Conservation (phyloP, 2,888 invertebrate genomes). For the Resseliella maxima region DNA sequence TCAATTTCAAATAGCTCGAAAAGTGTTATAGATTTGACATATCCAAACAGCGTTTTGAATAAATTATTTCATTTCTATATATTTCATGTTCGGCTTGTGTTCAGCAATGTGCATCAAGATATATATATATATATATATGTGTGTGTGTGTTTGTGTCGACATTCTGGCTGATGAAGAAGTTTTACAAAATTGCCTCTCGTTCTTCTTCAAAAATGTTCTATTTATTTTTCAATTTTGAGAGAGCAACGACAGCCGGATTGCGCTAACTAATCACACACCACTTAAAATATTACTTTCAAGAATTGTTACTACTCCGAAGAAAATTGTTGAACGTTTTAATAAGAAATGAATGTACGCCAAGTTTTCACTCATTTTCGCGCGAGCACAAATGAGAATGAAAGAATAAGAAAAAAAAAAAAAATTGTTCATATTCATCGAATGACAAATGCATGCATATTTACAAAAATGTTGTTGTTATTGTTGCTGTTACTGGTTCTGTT, state of each 20-base stretch:
- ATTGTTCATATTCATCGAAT: conserved; percentile 7
- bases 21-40: neutral
- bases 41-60: neutral
- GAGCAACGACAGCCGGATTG: neutral
- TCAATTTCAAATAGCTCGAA: neutral
- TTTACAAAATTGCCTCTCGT: neutral
- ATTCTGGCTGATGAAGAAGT: neutral
- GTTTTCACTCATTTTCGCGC: too few relatives aligned
- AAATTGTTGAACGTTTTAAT: neutral
- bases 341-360: neutral
- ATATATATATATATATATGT: too few relatives aligned
- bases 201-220: neutral
- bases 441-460: conserved; percentile 11
- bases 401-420: too few relatives aligned
- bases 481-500: too few relatives aligned
- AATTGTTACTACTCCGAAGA: too few relatives aligned
- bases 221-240: neutral
- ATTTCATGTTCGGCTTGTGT: neutral
- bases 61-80: neutral
- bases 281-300: neutral
- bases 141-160: too few relatives aligned
- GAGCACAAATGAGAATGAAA: too few relatives aligned
- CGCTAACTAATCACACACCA: neutral
- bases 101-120: neutral
- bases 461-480: neutral